Base-by-base conservation (phyloP, 1,140 invertebrate genomes). In the Drosophila sproati region DNA sequence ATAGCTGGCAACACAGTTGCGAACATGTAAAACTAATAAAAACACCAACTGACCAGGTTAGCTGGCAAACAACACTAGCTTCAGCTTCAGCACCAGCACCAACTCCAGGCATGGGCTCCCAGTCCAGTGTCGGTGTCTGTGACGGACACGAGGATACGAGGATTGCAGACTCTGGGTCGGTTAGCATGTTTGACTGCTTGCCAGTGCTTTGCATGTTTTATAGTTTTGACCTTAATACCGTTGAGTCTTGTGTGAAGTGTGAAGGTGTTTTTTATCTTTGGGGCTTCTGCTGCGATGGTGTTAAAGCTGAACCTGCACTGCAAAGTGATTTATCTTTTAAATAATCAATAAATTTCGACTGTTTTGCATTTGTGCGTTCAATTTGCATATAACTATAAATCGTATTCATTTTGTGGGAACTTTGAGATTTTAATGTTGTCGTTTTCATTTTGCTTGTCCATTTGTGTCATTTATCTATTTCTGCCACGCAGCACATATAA, bases 201-300 rank as follows among this genome's bases (percentile, higher is more conserved):
- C 60, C 72, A 62, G 75, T 71, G 72, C 82, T 86, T 79, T 88
- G 83, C 82, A 87, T 86, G 80, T 87, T 87, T 87, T 87, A 87
- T 88, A 80, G 80, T 70, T 82, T 66, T 87, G 82, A 88, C 82
- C 82, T 88, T 88, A 88, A 87, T 87, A 87, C 83, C 82, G 47
- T 57, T 66, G 80, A 63, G 78, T 55, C 76, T 66, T 60, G 54
- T 59, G 45, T 68, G 74, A 80, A 69, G 82, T 86, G 82, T 85
- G 78, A 85, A 85, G 82, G 70, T 86, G 82, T 86, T 85, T 78
- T 78, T 85, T 20, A 82, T 86, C 81, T 78, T 82, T 75, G 50
- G 75, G 72, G 76, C 80, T 66, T 50, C 51, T 45, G 57, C 50
- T 51, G 39, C 20, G 55, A 37, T 80, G 73, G 73, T 41, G 50